Base-by-base conservation (phyloP, 2,797 vertebrate genomes). In the Platalea minor region DNA sequence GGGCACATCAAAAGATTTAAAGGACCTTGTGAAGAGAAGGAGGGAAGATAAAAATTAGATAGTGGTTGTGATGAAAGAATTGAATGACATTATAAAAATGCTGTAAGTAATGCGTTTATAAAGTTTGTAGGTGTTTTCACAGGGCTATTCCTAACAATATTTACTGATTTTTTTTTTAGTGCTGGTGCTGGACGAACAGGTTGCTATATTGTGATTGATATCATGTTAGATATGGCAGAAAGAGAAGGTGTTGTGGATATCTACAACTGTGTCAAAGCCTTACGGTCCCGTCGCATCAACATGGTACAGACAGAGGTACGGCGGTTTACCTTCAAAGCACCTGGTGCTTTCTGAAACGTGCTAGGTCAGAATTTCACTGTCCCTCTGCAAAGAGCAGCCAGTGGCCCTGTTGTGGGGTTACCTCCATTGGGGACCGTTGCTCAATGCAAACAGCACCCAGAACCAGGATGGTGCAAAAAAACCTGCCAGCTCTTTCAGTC, bases 181-280 rank as follows among this genome's bases (percentile, higher is more conserved):
- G 99, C 99, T 85, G 99, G 99, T 93, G 99, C 99, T 57, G 99
- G 99, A 6, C 98, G 99, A 51, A 99, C 99, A 4, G 99, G 99
- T 91, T 99, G 99, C 90, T 99, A 99, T 93, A 99, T 99, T 19
- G 99, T 99, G 88, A 99, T 99, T 5, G 99, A 99, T 97, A 99
- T 99, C 97, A 99, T 99, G 99, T 92, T 99, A 98, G 99, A 99
- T 96, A 99, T 99, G 99, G 99, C 99, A 10, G 99, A 99, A 98
- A 98, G 99, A 96, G 99, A 99, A 98, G 99, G 99, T 11, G 99
- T 99, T 67, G 99, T 99, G 67, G 99, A 99, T 95, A 99, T 99
- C 98, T 99, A 99, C 98, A 99, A 99, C 98, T 99, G 99, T 60
- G 99, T 99, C 96, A 99, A 99, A 98, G 99, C 99, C 39, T 98